Base-by-base conservation (phyloP, 2,797 vertebrate genomes). In the Notolabrus celidotus region DNA sequence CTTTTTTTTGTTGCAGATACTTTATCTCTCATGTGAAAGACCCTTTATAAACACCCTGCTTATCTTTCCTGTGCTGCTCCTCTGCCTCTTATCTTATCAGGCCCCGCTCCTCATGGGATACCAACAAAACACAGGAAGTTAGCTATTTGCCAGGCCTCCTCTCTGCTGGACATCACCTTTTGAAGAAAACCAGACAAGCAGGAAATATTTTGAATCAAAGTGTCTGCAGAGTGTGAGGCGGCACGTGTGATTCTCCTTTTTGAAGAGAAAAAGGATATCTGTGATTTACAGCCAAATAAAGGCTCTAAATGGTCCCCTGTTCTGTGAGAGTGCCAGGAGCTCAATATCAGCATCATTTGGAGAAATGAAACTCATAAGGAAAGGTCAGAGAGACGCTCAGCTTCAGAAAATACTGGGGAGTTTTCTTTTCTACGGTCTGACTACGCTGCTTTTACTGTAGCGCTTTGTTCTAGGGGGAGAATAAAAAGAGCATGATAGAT, bases 241-340 rank as follows among this genome's bases (percentile, higher is more conserved):
- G 60, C 78, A 58, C 17, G 5, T 70, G 73, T 22, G 41, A 22
- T 77, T 86, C 58, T 79, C 67, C 15, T 47, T 16, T 49, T 27
- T 29, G 14, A 75, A 67, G 29, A 52, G 62, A 60, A 80, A 71
- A 54, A 14, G 58, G 70, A 82, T 83, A 53, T 49, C 11, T 27
- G 61, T 84, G 85, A 92, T 93, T 92, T 92, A 91, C 52, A 60
- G 77, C 80, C 80, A 79, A 86, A 90, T 88, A 87, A 88, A 84
- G 52, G 20, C 61, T 84, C 61, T 57, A 75, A 90, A 86, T 74
- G 54, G 68, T 82, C 79, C 67, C 71, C 70, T 66, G 67, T 70
- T 84, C 71, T 59, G 29, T 29, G 64, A 76, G 77, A 68, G 82
- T 69, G 83, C 82, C 79, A 36, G 41, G 22, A 86, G 86, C 88